Evolutionary conservation across 2,113 vertebrate genomes (phyloP).

Genomic region (Pogona vitticeps): DNA sequence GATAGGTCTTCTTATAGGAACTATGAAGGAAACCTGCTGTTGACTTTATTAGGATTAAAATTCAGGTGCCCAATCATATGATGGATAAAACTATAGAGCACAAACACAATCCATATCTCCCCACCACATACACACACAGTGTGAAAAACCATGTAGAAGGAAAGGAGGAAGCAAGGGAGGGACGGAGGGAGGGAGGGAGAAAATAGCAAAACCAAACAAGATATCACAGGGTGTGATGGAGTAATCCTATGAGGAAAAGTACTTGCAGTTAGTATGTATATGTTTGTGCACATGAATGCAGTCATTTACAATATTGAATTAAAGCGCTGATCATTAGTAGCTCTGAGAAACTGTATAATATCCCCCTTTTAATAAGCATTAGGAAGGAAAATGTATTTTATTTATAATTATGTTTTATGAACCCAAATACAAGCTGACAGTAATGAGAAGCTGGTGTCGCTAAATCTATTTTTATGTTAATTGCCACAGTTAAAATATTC

Average conservation of each 20-base stretch:
- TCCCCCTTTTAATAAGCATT: slow-evolving; percentile 64
- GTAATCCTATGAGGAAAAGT: background rate
- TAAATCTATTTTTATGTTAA: slow-evolving; percentile 77
- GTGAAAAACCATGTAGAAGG: background rate
- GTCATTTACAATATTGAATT: slow-evolving; percentile 50
- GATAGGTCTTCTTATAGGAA: background rate
- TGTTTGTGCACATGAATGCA: slow-evolving; percentile 42
- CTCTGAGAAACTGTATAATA: slow-evolving; percentile 54
- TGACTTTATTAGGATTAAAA: background rate
- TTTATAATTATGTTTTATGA: slow-evolving; percentile 75
- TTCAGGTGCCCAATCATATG: background rate
- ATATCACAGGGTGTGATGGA: slow-evolving; percentile 5
- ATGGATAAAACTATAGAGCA: background rate
- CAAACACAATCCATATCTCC: background rate
- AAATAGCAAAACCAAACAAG: background rate
- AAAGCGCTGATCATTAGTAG: slow-evolving; percentile 63
- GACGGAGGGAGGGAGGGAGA: background rate
- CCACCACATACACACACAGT: background rate
- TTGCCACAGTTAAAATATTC: slow-evolving; percentile 70
- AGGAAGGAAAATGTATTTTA: slow-evolving; percentile 71
- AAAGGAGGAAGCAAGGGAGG: background rate
- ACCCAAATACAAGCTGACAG: slow-evolving; percentile 68
- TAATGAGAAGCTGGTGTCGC: slow-evolving; percentile 71
- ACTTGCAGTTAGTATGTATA: slow-evolving; percentile 18
- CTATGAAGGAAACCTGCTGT: background rate